A percentile compares a stretch with the other conserved stretches of the same genome.
Conservation (phyloP, 2,113 vertebrate species). For the Menura novaehollandiae region DNA sequence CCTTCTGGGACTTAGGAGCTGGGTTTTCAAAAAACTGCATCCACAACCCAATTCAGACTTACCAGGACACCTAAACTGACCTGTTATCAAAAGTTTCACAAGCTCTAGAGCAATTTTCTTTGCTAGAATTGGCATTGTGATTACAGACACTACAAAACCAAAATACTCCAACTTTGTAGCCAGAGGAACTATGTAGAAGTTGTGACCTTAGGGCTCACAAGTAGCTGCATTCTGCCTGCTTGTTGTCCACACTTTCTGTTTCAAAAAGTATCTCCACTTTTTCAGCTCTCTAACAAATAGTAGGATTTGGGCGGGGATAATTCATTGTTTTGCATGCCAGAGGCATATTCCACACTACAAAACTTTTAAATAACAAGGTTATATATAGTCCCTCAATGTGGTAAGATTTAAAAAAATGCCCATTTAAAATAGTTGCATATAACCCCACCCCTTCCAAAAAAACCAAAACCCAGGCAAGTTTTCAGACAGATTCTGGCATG, state of each 20-base stretch:
- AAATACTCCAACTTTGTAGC: neutral
- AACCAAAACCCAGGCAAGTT: neutral
- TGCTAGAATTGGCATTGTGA: neutral
- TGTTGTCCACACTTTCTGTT: neutral
- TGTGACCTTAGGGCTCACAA: neutral
- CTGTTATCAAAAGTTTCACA: neutral
- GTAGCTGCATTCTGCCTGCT: neutral
- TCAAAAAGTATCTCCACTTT: neutral
- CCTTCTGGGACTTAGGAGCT: neutral
- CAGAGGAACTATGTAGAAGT: neutral
- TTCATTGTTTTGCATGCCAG: neutral
- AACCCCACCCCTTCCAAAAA: neutral
- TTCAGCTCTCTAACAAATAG: neutral
- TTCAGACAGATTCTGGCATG: neutral
- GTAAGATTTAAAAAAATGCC: neutral
- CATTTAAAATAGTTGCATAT: neutral
- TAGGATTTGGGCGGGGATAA: neutral
- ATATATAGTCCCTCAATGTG: neutral
- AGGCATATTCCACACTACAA: neutral
- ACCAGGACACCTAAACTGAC: too few relatives aligned
- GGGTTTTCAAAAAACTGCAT: neutral
- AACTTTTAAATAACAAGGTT: neutral
- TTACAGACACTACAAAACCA: neutral
- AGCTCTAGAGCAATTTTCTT: neutral
- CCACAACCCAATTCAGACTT: neutral